These are phyloP conservation scores for Aratinga solstitialis DNA, from an alignment of 2,797 vertebrate genomes.

Conservation along the genomic window DNA sequence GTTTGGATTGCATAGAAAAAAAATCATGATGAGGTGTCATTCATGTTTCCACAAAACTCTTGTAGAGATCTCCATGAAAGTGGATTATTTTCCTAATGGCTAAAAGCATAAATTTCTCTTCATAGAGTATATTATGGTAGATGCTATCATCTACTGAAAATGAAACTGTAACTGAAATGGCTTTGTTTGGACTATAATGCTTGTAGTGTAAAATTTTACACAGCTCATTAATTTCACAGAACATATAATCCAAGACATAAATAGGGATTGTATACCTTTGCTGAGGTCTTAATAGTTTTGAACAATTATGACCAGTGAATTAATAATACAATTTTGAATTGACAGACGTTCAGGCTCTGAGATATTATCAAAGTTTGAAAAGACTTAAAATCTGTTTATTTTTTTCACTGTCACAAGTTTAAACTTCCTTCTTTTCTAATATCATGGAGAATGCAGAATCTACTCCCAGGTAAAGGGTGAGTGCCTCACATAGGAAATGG, in stretches of 20 bases:
- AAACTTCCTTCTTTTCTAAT: neutral
- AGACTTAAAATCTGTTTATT: neutral
- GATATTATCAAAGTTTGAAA: neutral
- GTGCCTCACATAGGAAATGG: neutral
- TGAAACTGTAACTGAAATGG: neutral
- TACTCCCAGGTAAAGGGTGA: neutral
- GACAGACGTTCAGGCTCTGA: neutral
- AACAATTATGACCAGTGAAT: neutral
- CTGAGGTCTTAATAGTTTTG: neutral
- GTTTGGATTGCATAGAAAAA: neutral
- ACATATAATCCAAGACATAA: neutral
- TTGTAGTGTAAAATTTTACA: neutral
- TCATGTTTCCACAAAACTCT: neutral
- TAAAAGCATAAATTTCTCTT: neutral
- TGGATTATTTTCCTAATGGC: neutral
- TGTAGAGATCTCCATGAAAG: neutral
- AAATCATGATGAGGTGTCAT: neutral
- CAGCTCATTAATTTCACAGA: neutral
- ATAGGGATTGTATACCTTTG: neutral
- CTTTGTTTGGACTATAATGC: neutral
- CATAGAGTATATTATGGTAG: neutral
- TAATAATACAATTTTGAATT: neutral
- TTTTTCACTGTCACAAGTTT: neutral
- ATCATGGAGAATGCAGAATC: neutral
- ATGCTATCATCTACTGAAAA: neutral